phyloP scores from a whole-genome alignment of 1,140 invertebrate genomes.

The Drosophila gunungcola region DNA sequence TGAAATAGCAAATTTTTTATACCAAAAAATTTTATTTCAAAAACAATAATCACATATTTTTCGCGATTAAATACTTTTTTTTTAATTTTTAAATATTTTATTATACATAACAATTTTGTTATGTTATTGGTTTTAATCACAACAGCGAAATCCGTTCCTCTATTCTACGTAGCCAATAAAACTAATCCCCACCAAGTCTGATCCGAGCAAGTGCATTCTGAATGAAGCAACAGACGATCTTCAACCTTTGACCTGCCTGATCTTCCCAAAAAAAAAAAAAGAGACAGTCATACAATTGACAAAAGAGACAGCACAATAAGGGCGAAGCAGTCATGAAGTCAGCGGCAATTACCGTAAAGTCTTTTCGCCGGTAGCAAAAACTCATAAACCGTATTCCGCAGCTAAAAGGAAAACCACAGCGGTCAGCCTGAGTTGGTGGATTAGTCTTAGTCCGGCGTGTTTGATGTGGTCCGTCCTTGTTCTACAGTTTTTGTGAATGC shows the following conservation, averaged over 20 bases:
- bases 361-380: slow-evolving; percentile 38
- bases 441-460: slow-evolving; percentile 46
- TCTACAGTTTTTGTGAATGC: slow-evolving; percentile 42
- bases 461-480: slow-evolving; percentile 52
- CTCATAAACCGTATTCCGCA: neutral
- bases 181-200: slow-evolving; percentile 34
- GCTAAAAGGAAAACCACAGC: slow-evolving; percentile 42
- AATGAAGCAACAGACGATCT: slow-evolving; percentile 26
- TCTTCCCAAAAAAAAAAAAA: neutral
- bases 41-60: too few species aligned
- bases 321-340: slow-evolving; percentile 75
- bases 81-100: too few species aligned
- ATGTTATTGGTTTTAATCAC: neutral
- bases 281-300: slow-evolving; percentile 21
- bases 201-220: slow-evolving; percentile 49
- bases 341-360: slow-evolving; percentile 75
- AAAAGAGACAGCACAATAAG: slow-evolving; percentile 24
- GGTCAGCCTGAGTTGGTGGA: slow-evolving; percentile 49
- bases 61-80: too few species aligned
- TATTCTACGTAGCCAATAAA: slow-evolving; percentile 2
- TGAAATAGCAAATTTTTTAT: too few species aligned
- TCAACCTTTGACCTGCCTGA: slow-evolving; percentile 19
- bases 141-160: neutral
- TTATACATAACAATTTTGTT: neutral
- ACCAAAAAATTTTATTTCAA: too few species aligned